Evolutionary conservation across 2,113 vertebrate species (phyloP).

Genomic region (Smithornis capensis): DNA sequence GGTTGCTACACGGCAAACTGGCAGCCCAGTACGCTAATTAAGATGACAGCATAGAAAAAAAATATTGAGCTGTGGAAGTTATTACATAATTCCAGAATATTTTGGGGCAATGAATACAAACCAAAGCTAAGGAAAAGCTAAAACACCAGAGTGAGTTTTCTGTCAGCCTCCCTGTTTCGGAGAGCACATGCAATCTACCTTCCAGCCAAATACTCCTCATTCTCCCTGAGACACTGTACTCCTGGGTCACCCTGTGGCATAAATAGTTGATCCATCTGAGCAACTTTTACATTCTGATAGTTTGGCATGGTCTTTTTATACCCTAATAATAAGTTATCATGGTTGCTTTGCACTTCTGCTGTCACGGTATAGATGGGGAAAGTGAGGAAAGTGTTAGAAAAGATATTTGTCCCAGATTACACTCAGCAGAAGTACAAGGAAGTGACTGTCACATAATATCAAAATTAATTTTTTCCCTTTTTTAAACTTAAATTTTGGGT

Average conservation of each 20-base stretch:
- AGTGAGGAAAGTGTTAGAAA: background rate
- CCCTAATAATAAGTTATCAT: background rate
- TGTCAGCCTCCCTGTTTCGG: background rate
- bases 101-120: background rate
- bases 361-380: background rate
- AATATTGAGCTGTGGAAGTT: background rate
- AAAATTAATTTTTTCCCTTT: background rate
- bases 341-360: background rate
- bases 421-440: background rate
- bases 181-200: background rate
- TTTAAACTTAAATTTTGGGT: background rate
- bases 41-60: background rate
- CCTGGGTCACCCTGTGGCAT: background rate
- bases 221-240: background rate
- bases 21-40: background rate
- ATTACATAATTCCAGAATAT: background rate
- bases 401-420: background rate
- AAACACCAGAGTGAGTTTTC: background rate
- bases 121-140: background rate
- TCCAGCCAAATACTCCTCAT: background rate
- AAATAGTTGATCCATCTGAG: background rate
- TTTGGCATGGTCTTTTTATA: background rate
- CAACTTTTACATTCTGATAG: background rate
- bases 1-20: background rate
- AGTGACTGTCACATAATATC: fast-evolving